Percentiles rank a stretch among this genome's conserved stretches.
phyloP scores from a whole-genome alignment of 1,140 invertebrate genomes.

The Babylonia areolata region DNA sequence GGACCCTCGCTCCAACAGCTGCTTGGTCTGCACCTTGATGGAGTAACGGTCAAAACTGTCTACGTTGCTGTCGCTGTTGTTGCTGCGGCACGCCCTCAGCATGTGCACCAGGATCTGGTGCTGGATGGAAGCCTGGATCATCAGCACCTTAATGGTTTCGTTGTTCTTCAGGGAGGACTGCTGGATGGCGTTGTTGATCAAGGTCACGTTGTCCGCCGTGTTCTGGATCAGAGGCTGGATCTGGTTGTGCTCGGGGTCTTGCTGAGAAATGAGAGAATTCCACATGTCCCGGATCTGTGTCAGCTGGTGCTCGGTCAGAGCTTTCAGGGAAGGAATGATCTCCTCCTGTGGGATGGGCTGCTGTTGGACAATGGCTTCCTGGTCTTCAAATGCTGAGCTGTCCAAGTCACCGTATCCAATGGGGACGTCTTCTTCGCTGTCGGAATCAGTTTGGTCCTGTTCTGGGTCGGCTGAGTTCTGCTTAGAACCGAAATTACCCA shows the following conservation, averaged over 20 bases:
- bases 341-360: not conserved
- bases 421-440: too few relatives aligned
- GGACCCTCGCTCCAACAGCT: not conserved
- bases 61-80: not conserved
- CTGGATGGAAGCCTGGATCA: not conserved
- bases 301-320: not conserved
- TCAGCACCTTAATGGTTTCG: not conserved
- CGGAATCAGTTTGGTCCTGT: not conserved
- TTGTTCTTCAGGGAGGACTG: not conserved
- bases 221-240: not conserved
- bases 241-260: not conserved
- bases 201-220: not conserved
- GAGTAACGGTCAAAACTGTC: not conserved
- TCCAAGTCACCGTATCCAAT: too few relatives aligned
- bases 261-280: not conserved
- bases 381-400: too few relatives aligned
- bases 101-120: not conserved
- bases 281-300: not conserved
- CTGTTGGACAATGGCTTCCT: too few relatives aligned
- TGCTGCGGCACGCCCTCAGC: not conserved
- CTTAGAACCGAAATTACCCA: not conserved
- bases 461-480: too few relatives aligned
- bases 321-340: not conserved
- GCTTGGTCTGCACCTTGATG: slow-evolving; percentile 17
- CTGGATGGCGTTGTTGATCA: not conserved